These are phyloP conservation scores for Lepidurus packardi DNA, from an alignment of 1,140 invertebrate genomes.

Conservation along the genomic window DNA sequence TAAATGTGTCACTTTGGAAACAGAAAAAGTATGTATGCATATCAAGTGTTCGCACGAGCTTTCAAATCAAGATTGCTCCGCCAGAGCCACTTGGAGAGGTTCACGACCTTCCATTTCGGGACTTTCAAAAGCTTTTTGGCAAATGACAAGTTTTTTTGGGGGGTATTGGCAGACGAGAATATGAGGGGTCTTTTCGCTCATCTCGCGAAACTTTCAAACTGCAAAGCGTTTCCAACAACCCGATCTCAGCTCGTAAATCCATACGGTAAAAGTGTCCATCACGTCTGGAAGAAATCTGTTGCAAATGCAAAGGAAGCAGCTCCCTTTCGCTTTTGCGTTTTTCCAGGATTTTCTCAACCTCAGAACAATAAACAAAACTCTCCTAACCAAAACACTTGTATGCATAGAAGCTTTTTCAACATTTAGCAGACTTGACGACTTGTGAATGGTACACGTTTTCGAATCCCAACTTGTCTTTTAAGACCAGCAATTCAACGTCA, in stretches of 20 bases:
- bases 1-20: background rate
- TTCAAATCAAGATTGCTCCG: background rate
- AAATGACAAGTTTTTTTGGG: background rate
- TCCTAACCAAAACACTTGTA: background rate
- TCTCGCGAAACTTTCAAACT: background rate
- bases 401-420: background rate
- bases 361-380: constrained; percentile 6
- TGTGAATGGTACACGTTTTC: background rate
- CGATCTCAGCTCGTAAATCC: background rate
- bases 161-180: background rate
- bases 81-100: background rate
- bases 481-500: background rate
- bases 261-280: background rate
- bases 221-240: background rate
- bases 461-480: background rate
- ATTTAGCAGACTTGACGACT: background rate
- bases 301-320: background rate
- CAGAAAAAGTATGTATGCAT: background rate
- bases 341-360: background rate
- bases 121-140: background rate
- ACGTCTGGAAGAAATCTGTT: background rate
- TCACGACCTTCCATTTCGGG: constrained; percentile 20
- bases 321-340: background rate
- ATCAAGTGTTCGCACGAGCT: background rate
- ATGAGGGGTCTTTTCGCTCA: background rate